Evolutionary conservation across 2,113 vertebrate species (phyloP).

Genomic region (Solea senegalensis): DNA sequence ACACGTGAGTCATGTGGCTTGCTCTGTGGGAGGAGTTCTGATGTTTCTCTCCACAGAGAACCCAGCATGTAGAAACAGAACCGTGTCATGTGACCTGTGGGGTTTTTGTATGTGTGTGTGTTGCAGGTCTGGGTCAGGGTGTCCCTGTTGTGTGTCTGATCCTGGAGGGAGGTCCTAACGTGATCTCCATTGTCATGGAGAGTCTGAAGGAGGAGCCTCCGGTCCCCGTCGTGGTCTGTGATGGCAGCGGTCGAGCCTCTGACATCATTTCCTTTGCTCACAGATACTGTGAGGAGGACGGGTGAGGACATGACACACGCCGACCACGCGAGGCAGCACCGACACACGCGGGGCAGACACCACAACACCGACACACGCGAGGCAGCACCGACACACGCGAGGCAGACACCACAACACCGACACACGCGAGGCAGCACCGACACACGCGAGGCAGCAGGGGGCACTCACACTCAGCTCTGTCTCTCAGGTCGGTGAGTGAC

Average conservation of each 20-base stretch:
- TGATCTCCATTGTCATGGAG: conserved; percentile 92
- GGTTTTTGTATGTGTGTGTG: conserved; percentile 74
- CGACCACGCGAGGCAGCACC: too few relatives aligned
- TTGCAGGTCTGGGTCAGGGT: conserved; percentile 86
- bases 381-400: too few relatives aligned
- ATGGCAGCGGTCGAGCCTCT: conserved; percentile 92
- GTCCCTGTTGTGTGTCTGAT: conserved; percentile 95
- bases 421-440: too few relatives aligned
- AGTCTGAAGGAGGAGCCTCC: conserved; percentile 93
- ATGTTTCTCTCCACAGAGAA: neutral
- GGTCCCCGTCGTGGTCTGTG: conserved; percentile 93
- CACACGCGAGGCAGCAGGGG: neutral
- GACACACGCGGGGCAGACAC: too few relatives aligned
- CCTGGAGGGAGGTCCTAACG: conserved; percentile 95
- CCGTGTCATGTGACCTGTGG: conserved; percentile 79
- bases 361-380: too few relatives aligned
- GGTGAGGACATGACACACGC: conserved; percentile 76
- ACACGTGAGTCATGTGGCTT: conserved; percentile 85
- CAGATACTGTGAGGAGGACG: conserved; percentile 91
- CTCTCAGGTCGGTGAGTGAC: conserved; percentile 87
- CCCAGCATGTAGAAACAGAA: too few relatives aligned
- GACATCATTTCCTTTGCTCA: conserved; percentile 96
- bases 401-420: too few relatives aligned
- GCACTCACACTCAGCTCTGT: neutral
- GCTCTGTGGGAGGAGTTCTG: neutral